Conservation (phyloP, 2,113 vertebrate genomes). For the Hepsetus odoe region DNA sequence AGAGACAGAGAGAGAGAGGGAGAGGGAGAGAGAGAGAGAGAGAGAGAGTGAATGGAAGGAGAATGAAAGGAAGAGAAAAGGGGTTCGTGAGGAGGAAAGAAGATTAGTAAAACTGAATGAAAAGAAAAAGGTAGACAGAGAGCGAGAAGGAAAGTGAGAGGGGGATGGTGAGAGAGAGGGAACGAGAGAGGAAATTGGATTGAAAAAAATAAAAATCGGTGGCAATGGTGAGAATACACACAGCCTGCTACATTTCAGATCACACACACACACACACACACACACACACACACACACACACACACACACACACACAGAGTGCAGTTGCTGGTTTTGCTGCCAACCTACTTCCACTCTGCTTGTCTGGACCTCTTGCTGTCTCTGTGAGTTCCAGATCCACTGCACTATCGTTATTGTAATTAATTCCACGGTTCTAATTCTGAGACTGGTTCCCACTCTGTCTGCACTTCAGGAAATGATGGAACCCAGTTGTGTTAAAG, state of each 20-base stretch:
- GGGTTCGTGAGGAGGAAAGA: conserved; percentile 25
- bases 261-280: conserved; percentile 12
- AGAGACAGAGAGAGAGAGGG: conserved; percentile 1
- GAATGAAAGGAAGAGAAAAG: conserved; percentile 12
- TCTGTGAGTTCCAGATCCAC: no score
- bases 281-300: not conserved
- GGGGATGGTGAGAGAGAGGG: conserved; percentile 16
- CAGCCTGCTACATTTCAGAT: not conserved
- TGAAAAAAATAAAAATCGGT: not conserved
- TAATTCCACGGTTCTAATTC: no score
- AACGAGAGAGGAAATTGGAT: conserved; percentile 27
- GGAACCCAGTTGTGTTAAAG: no score
- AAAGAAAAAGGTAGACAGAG: not conserved
- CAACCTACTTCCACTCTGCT: no score
- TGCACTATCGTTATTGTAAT: no score
- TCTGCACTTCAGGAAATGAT: no score
- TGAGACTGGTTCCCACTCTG: no score
- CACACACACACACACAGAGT: not conserved
- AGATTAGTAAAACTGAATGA: not conserved
- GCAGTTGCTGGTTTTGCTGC: no score
- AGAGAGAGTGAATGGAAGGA: conserved; percentile 4
- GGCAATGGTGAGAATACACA: conserved; percentile 31
- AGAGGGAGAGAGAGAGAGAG: conserved; percentile 14
- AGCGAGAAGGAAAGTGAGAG: no score
- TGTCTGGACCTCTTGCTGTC: no score